Percentiles rank a stretch among this genome's conserved stretches.
phyloP scores from a whole-genome alignment of 2,113 vertebrate genomes.

The Datnioides undecimradiatus region DNA sequence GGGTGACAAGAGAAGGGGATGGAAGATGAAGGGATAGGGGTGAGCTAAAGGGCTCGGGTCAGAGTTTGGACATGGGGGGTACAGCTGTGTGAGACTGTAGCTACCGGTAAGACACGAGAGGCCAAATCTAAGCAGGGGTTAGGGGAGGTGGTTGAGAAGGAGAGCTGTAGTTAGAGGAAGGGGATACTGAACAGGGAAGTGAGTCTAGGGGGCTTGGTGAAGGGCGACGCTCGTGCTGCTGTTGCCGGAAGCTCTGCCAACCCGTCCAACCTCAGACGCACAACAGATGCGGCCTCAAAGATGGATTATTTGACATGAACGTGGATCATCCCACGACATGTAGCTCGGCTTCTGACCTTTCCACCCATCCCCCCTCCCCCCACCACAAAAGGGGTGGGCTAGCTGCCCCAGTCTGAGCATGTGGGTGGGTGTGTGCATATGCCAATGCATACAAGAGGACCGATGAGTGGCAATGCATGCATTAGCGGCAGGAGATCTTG shows the following conservation, averaged over 20 bases:
- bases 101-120: background rate
- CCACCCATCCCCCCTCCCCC: conserved; percentile 60
- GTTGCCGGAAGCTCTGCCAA: conserved; percentile 31
- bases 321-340: conserved; percentile 82
- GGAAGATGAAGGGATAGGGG: conserved; percentile 52
- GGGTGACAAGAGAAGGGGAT: conserved; percentile 57
- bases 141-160: background rate
- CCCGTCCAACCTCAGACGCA: conserved; percentile 67
- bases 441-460: conserved; percentile 49
- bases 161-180: background rate
- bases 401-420: conserved; percentile 61
- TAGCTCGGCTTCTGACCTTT: conserved; percentile 81
- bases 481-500: conserved; percentile 4
- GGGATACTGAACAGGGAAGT: too few species aligned
- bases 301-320: conserved; percentile 82
- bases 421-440: conserved; percentile 61
- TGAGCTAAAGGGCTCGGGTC: conserved; percentile 39
- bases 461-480: conserved; percentile 31
- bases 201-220: background rate
- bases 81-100: conserved; percentile 9
- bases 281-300: conserved; percentile 80
- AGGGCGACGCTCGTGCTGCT: background rate
- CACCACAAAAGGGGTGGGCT: conserved; percentile 62
- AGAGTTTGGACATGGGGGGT: background rate
- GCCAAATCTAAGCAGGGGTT: background rate